A percentile compares a stretch with the other conserved stretches of the same genome.
phyloP scores from a whole-genome alignment of 2,888 invertebrate species.

The Nephrotoma guestfalica region DNA sequence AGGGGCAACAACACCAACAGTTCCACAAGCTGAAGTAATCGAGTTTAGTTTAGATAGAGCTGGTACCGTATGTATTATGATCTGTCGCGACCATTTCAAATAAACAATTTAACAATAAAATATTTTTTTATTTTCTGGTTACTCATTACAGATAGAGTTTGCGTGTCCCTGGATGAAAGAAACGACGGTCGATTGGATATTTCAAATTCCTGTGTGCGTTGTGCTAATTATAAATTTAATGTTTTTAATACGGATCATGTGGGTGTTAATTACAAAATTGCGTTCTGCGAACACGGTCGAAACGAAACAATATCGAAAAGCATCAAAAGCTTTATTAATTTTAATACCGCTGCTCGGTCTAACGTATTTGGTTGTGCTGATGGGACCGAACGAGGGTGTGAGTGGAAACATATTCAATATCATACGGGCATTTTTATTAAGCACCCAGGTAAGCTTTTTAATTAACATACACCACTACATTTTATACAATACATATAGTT shows the following conservation, averaged over 20 bases:
- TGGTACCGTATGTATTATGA: neutral
- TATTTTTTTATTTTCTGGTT: neutral
- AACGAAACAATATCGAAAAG: slow-evolving; percentile 81
- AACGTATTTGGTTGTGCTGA: slow-evolving; percentile 75
- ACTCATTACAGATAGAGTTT: slow-evolving; percentile 29
- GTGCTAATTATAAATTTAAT: slow-evolving; percentile 71
- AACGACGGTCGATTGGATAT: slow-evolving; percentile 74
- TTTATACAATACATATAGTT: neutral
- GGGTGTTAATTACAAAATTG: slow-evolving; percentile 85
- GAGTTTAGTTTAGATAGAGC: neutral
- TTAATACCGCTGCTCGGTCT: slow-evolving; percentile 87
- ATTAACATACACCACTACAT: neutral
- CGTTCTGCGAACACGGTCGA: slow-evolving; percentile 81
- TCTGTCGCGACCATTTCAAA: neutral
- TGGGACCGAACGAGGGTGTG: slow-evolving; percentile 62
- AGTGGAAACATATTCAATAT: slow-evolving; percentile 64
- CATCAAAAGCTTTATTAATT: slow-evolving; percentile 79
- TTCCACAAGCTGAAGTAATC: slow-evolving; percentile 1
- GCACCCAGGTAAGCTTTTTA: slow-evolving; percentile 61
- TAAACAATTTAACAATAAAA: neutral
- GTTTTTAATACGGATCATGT: slow-evolving; percentile 75
- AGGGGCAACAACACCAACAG: neutral
- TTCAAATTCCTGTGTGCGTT: slow-evolving; percentile 66
- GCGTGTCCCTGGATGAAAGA: slow-evolving; percentile 70
- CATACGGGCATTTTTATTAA: slow-evolving; percentile 65